These are phyloP conservation scores for Antigone vipio DNA, from an alignment of 2,113 vertebrate genomes.

Conservation along the genomic window DNA sequence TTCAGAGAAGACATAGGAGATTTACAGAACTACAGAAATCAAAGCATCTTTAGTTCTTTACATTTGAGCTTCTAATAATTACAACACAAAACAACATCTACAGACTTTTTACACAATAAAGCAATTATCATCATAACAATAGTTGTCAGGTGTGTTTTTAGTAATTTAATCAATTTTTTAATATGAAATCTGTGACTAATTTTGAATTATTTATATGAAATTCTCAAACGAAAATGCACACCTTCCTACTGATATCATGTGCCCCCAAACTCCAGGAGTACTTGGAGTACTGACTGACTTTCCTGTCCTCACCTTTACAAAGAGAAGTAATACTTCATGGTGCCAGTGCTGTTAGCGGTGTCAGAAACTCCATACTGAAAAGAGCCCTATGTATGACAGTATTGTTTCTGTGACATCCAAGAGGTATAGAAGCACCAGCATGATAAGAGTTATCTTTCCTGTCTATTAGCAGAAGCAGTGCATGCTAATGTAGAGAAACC, in stretches of 20 bases:
- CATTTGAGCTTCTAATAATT: not conserved
- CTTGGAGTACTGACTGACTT: not conserved
- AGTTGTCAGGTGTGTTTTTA: not conserved
- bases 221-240: not conserved
- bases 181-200: not conserved
- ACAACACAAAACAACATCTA: not conserved
- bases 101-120: not conserved
- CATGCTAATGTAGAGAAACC: not conserved
- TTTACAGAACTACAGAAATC: not conserved
- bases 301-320: not conserved
- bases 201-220: not conserved
- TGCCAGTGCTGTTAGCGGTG: not conserved
- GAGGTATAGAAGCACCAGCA: not conserved
- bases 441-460: not conserved
- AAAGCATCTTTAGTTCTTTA: not conserved
- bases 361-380: not conserved
- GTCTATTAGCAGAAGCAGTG: not conserved
- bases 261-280: not conserved
- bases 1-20: not conserved
- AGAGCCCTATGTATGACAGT: not conserved
- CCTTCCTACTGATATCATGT: not conserved
- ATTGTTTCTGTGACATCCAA: not conserved
- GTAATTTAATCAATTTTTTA: not conserved
- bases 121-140: not conserved
- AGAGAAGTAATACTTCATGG: not conserved